Conservation (phyloP, 2,888 invertebrate genomes). For the Epiblema foenella region DNA sequence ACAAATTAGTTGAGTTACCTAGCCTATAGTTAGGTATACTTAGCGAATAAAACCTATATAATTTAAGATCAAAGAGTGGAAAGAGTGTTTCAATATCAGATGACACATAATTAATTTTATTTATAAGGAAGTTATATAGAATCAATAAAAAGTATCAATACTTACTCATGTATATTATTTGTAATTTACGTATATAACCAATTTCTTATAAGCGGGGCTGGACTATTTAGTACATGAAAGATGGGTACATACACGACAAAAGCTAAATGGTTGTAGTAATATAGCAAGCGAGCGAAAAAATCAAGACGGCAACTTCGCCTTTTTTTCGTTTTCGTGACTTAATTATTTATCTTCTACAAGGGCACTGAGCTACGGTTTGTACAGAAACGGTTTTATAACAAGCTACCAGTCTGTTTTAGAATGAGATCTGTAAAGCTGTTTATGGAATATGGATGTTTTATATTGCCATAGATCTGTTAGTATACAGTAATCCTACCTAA, state of each 20-base stretch:
- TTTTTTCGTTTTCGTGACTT: too few relatives aligned
- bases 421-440: too few relatives aligned
- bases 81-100: not conserved
- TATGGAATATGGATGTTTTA: too few relatives aligned
- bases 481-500: too few relatives aligned
- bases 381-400: too few relatives aligned
- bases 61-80: not conserved
- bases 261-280: not conserved
- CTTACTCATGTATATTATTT: not conserved
- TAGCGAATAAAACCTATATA: not conserved
- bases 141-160: not conserved
- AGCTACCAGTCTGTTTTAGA: too few relatives aligned
- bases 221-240: not conserved
- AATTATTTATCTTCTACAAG: too few relatives aligned
- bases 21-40: not conserved
- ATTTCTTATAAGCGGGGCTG: not conserved
- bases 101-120: not conserved
- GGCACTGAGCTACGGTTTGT: too few relatives aligned
- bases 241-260: not conserved
- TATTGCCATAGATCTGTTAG: too few relatives aligned
- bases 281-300: too few relatives aligned
- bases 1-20: not conserved
- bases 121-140: not conserved
- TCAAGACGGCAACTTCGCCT: too few relatives aligned
- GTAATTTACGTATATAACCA: not conserved